phyloP scores from a whole-genome alignment of 2,888 invertebrate genomes.

The Hybos culiciformis region DNA sequence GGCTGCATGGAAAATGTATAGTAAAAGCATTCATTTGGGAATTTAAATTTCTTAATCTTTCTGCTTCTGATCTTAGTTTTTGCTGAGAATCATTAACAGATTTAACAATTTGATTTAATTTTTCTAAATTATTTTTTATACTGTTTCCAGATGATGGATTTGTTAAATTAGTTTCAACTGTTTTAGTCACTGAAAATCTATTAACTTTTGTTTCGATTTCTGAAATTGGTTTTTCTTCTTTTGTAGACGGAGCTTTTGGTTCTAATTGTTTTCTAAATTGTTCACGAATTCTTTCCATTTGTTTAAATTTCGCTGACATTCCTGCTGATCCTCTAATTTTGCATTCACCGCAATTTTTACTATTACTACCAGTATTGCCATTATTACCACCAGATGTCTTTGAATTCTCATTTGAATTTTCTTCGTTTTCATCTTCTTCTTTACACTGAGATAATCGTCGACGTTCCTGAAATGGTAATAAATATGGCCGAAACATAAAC shows the following conservation, averaged over 20 bases:
- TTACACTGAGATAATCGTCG: slow-evolving; percentile 66
- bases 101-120: not conserved
- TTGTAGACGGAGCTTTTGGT: not conserved
- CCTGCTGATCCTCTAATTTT: slow-evolving; percentile 19
- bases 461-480: slow-evolving; percentile 44
- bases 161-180: slow-evolving; percentile 24
- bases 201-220: slow-evolving; percentile 26
- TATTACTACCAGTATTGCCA: slow-evolving; percentile 10
- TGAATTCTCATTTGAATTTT: slow-evolving; percentile 20
- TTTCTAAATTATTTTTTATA: not conserved
- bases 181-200: slow-evolving; percentile 41
- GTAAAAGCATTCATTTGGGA: slow-evolving; percentile 42
- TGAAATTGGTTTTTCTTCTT: not conserved
- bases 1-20: slow-evolving; percentile 52
- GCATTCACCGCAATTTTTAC: slow-evolving; percentile 7
- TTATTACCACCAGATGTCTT: slow-evolving; percentile 17
- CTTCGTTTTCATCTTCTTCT: slow-evolving; percentile 72
- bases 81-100: slow-evolving; percentile 9
- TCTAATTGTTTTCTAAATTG: slow-evolving; percentile 35
- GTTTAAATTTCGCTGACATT: slow-evolving; percentile 28
- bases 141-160: not conserved
- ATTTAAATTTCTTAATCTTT: slow-evolving; percentile 23
- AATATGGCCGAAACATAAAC: slow-evolving; percentile 26
- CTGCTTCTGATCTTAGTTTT: slow-evolving; percentile 25
- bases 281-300: slow-evolving; percentile 27